phyloP scores from a whole-genome alignment of 2,797 vertebrate genomes.

The Xenops minutus region DNA sequence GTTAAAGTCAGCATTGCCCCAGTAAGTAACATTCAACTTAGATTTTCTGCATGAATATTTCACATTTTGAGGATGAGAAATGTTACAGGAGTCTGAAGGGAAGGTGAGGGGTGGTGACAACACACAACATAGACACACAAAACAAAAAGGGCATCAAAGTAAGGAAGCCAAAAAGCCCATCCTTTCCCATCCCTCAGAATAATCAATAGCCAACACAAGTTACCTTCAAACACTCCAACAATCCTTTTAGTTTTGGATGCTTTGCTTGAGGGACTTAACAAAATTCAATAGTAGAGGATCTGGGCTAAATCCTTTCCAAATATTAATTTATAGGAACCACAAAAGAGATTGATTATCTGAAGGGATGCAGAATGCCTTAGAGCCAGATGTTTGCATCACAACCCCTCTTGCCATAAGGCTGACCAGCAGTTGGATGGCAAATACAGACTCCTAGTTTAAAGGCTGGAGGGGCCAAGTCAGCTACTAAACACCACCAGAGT shows the following conservation, averaged over 20 bases:
- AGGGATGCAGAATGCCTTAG: neutral
- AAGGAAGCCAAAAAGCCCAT: neutral
- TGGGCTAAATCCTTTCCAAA: neutral
- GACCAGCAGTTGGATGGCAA: neutral
- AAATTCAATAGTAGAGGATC: neutral
- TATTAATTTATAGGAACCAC: neutral
- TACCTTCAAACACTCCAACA: neutral
- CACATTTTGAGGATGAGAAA: neutral
- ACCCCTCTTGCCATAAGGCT: neutral
- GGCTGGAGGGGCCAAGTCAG: neutral
- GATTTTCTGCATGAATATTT: neutral
- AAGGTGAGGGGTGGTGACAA: neutral
- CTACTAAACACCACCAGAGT: neutral
- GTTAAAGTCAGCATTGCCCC: neutral
- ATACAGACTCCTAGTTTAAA: neutral
- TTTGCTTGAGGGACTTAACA: neutral
- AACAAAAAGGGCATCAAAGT: neutral
- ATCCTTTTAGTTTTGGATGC: neutral
- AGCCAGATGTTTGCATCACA: neutral
- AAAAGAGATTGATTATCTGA: neutral
- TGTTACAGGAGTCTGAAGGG: neutral
- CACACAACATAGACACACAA: neutral
- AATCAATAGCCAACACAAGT: neutral
- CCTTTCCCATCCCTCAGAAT: neutral
- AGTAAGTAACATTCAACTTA: neutral